These are phyloP conservation scores for Choloepus didactylus DNA, from an alignment of 2,797 vertebrate genomes.

Conservation along the genomic window DNA sequence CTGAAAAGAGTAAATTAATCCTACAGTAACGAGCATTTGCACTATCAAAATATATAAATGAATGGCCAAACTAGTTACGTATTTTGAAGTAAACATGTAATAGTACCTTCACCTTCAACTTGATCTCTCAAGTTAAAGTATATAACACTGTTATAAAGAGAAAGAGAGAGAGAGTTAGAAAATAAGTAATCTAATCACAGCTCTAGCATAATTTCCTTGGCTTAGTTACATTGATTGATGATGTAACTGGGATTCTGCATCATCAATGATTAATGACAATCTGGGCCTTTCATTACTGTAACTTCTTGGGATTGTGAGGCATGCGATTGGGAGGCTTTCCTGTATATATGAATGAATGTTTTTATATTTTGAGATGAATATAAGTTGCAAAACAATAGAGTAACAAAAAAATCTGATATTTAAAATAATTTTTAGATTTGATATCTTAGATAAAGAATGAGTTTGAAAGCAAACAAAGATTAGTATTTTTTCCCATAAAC, in stretches of 20 bases:
- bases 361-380: background rate
- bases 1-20: background rate
- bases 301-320: background rate
- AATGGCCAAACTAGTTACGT: background rate
- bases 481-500: background rate
- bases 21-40: background rate
- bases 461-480: background rate
- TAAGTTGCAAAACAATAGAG: background rate
- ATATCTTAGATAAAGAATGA: background rate
- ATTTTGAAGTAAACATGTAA: background rate
- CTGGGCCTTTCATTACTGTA: background rate
- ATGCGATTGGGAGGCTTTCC: background rate
- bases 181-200: background rate
- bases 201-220: background rate
- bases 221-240: background rate
- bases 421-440: background rate
- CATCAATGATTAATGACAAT: conserved; percentile 24
- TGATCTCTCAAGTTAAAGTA: background rate
- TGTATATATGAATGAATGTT: background rate
- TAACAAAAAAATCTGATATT: background rate
- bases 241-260: background rate
- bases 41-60: background rate
- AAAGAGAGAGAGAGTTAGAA: background rate
- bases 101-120: background rate
- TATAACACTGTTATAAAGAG: too few species aligned